These are phyloP conservation scores for Ophion obscuratus DNA, from an alignment of 2,888 invertebrate species.

Conservation along the genomic window DNA sequence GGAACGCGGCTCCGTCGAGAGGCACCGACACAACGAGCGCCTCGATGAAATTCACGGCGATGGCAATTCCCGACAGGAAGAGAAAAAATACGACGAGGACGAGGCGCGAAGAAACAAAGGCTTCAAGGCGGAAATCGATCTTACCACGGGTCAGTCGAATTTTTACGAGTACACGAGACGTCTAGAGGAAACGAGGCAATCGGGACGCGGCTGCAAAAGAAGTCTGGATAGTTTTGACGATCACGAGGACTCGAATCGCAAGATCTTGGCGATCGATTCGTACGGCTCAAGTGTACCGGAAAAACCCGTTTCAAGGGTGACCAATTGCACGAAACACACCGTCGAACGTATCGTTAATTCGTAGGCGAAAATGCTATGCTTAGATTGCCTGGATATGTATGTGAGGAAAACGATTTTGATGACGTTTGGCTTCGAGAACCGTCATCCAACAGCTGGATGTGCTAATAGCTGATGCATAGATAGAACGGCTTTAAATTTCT, in stretches of 20 bases:
- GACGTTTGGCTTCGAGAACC: not conserved
- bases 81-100: not conserved
- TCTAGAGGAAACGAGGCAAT: conserved; percentile 48
- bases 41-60: conserved; percentile 42
- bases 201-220: conserved; percentile 75
- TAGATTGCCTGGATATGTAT: not conserved
- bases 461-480: too few relatives aligned
- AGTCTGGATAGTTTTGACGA: conserved; percentile 67
- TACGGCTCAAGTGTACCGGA: conserved; percentile 72
- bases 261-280: conserved; percentile 69
- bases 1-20: conserved; percentile 7
- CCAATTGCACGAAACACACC: conserved; percentile 81
- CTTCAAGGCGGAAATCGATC: conserved; percentile 61
- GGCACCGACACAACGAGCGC: conserved; percentile 27
- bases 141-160: conserved; percentile 41
- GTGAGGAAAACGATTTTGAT: not conserved
- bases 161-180: conserved; percentile 63
- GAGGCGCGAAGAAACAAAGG: not conserved
- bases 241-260: conserved; percentile 64
- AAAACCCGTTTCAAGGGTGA: conserved; percentile 71
- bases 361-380: conserved; percentile 65
- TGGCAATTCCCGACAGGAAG: conserved; percentile 39
- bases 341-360: conserved; percentile 83
- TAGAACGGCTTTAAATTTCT: not conserved
- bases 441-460: not conserved